Base-by-base conservation (phyloP, 1,140 invertebrate genomes). In the Nilaparvata lugens region DNA sequence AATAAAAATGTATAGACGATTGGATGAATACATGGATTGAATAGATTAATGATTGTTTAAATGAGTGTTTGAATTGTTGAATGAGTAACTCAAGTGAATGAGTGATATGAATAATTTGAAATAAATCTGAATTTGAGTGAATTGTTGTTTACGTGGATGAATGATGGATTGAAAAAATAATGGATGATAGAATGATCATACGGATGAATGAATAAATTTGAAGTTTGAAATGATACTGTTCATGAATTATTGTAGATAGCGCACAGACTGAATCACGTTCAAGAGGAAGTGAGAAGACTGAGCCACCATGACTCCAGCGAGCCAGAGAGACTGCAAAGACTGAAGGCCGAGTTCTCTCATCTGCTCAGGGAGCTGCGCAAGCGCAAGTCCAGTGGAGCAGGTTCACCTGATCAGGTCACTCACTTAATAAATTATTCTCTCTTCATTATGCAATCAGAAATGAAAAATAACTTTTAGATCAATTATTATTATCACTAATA, bases 331-430 rank as follows among this genome's bases (percentile, higher is more conserved):
- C 72, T 79, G 6, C 76, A 77, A 55, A 67, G 71, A 13, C 71
- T 81, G 1, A 79, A 79, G 67, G 75, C 75, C 45, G 77, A 80
- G 62, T 80, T 78, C 60, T 73, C 75, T 2, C 73, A 80, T 61
- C 66, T 80, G 5, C 69, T 81, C 57, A 69, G 76, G 18, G 78
- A 80, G 60, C 66, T 80, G 43, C 65, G 78, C 16, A 69, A 64
- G 38, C 53, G 63, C 2, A 64, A 62, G 24, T 52, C 58, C 38
- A 21, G 23, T 6, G 56, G 25, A 18, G n/a, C n/a, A n/a, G 40
- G 58, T 24, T n/a, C 45, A 11, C 45, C 45, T 2, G 45, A 48
- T 19, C 45, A 48, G 45, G 45, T 48, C 4, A 45, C 5, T 19
- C 18, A 19, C n/a, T 40, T 40, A 9, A 9, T 40, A 9, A 40